These are phyloP conservation scores for Sitobion miscanthi DNA, from an alignment of 1,140 invertebrate genomes.

Conservation along the genomic window DNA sequence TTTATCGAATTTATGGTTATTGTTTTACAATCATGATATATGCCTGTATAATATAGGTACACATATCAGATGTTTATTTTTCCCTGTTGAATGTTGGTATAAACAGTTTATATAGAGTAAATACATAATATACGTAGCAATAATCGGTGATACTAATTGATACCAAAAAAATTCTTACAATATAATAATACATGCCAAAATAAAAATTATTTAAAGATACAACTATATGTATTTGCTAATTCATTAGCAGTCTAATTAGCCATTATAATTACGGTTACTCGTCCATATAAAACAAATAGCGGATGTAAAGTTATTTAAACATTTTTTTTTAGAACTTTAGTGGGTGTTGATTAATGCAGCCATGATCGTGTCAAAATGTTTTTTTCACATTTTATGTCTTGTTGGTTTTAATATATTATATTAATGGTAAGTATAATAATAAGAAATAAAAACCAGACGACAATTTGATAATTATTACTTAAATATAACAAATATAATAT, in stretches of 20 bases:
- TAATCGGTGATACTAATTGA: neutral
- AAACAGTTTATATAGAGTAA: too few species aligned
- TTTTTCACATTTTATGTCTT: neutral
- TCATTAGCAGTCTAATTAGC: neutral
- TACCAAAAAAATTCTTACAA: neutral
- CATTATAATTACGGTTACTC: neutral
- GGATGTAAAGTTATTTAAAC: neutral
- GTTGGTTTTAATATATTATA: neutral
- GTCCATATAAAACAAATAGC: neutral
- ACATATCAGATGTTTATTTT: too few species aligned
- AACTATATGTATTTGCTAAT: neutral
- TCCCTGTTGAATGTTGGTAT: too few species aligned
- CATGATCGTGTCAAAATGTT: neutral
- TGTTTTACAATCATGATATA: too few species aligned
- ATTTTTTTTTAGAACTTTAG: neutral
- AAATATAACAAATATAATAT: neutral
- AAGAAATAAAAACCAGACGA: neutral
- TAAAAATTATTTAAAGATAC: neutral
- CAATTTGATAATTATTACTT: neutral
- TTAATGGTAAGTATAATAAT: neutral
- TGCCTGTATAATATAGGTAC: too few species aligned
- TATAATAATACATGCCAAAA: neutral
- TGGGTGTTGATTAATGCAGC: constrained; percentile 16
- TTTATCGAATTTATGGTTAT: too few species aligned
- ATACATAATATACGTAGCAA: neutral